Percentiles rank a stretch among this genome's conserved stretches.
phyloP scores from a whole-genome alignment of 2,888 invertebrate species.

The Hyposoter dolosus region DNA sequence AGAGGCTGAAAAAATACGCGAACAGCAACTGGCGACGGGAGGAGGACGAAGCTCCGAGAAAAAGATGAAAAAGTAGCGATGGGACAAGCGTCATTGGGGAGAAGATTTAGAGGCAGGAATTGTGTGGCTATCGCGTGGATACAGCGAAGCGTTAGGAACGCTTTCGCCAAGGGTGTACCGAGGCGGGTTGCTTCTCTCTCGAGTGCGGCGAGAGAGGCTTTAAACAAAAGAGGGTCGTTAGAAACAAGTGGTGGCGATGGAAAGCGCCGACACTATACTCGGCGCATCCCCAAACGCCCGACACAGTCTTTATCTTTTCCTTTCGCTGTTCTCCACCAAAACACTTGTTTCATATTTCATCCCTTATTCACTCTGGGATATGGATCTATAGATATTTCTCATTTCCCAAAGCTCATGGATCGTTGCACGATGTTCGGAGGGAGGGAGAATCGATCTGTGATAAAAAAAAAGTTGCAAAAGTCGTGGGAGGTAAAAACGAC shows the following conservation, averaged over 20 bases:
- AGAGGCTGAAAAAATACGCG: slow-evolving; percentile 4
- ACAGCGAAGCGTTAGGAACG: slow-evolving; percentile 12
- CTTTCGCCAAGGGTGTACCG: slow-evolving; percentile 25
- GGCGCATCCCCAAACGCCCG: slow-evolving; percentile 78
- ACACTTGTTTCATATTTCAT: slow-evolving; percentile 56
- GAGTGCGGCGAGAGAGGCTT: slow-evolving; percentile 75
- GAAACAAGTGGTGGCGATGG: slow-evolving; percentile 82
- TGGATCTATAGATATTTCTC: not conserved
- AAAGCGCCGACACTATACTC: slow-evolving; percentile 78
- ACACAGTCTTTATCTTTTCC: slow-evolving; percentile 44
- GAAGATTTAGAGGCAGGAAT: slow-evolving; percentile 50
- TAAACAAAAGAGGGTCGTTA: slow-evolving; percentile 83
- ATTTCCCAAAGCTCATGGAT: not conserved
- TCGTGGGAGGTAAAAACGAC: not conserved
- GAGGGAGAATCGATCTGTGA: not conserved
- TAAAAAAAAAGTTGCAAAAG: not conserved
- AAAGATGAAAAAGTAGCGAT: slow-evolving; percentile 55
- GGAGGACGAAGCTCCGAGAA: slow-evolving; percentile 22
- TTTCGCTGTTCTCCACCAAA: slow-evolving; percentile 10
- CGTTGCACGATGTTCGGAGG: not conserved
- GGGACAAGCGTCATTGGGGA: slow-evolving; percentile 36
- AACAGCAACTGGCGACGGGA: not conserved
- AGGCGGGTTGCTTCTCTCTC: slow-evolving; percentile 60
- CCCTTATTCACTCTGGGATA: not conserved
- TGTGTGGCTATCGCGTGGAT: slow-evolving; percentile 32